A percentile compares a stretch with the other conserved stretches of the same genome.
Evolutionary conservation across 2,888 invertebrate species (phyloP).

Genomic region (Drosophila hamatofila): DNA sequence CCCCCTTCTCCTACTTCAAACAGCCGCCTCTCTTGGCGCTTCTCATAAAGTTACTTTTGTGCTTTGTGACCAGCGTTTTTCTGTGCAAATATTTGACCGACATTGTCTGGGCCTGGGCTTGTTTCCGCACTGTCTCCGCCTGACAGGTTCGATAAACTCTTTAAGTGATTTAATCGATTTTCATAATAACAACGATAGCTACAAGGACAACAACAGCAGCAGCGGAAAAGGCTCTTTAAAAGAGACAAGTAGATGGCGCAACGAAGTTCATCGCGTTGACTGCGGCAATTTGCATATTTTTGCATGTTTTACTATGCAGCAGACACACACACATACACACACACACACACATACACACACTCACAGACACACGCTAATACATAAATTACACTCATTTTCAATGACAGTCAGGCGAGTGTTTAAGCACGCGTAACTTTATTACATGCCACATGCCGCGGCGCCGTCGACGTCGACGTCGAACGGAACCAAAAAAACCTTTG

Average conservation of each 20-base stretch:
- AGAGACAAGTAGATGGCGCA: constrained; percentile 54
- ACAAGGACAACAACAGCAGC: constrained; percentile 6
- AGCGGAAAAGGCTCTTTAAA: constrained; percentile 69
- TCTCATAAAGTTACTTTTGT: constrained; percentile 30
- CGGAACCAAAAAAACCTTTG: constrained; percentile 22
- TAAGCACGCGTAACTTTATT: constrained; percentile 73
- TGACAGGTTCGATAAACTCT: constrained; percentile 77
- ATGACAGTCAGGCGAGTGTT: constrained; percentile 67
- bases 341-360: constrained; percentile 25
- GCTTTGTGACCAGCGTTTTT: constrained; percentile 22
- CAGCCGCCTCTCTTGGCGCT: constrained; percentile 9
- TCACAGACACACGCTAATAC: constrained; percentile 64
- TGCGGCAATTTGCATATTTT: constrained; percentile 79
- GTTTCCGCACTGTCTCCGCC: constrained; percentile 1
- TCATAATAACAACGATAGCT: constrained; percentile 30
- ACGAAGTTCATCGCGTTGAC: constrained; percentile 77
- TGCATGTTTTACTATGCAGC: constrained; percentile 75
- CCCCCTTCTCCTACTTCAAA: background rate
- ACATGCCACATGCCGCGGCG: constrained; percentile 58
- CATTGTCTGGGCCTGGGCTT: constrained; percentile 20
- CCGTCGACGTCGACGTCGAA: background rate
- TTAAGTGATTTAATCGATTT: constrained; percentile 76
- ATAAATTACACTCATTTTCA: constrained; percentile 78
- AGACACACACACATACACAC: constrained; percentile 39
- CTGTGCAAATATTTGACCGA: constrained; percentile 61